Evolutionary conservation across 2,797 vertebrate genomes (phyloP).

Genomic region (Momotus momota): DNA sequence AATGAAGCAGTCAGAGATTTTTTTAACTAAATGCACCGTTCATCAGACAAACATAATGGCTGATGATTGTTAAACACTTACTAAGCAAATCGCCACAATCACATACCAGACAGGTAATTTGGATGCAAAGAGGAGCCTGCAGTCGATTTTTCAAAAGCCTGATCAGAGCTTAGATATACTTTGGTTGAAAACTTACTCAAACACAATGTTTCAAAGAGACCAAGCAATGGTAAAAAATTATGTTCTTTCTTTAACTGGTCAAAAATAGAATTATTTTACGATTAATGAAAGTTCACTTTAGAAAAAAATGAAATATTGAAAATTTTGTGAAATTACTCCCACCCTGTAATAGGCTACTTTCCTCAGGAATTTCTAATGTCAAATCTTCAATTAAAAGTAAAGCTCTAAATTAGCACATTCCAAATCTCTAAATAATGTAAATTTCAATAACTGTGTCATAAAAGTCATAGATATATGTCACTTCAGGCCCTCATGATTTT

Average conservation of each 20-base stretch:
- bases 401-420: background rate
- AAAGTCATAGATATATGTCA: background rate
- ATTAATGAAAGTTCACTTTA: background rate
- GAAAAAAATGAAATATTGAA: background rate
- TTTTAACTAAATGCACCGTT: background rate
- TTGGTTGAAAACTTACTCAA: background rate
- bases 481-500: background rate
- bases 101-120: background rate
- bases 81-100: background rate
- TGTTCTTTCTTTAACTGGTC: background rate
- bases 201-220: background rate
- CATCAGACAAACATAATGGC: background rate
- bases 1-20: background rate
- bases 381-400: background rate
- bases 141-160: background rate
- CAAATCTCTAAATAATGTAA: background rate
- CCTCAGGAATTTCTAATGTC: background rate
- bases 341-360: background rate
- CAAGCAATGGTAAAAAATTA: background rate
- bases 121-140: background rate
- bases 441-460: background rate
- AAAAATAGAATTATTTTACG: background rate
- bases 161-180: background rate
- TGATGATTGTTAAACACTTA: background rate
- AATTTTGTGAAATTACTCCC: background rate